Evolutionary conservation across 2,113 vertebrate genomes (phyloP).

Genomic region (Pseudolaguvia tuberculata): DNA sequence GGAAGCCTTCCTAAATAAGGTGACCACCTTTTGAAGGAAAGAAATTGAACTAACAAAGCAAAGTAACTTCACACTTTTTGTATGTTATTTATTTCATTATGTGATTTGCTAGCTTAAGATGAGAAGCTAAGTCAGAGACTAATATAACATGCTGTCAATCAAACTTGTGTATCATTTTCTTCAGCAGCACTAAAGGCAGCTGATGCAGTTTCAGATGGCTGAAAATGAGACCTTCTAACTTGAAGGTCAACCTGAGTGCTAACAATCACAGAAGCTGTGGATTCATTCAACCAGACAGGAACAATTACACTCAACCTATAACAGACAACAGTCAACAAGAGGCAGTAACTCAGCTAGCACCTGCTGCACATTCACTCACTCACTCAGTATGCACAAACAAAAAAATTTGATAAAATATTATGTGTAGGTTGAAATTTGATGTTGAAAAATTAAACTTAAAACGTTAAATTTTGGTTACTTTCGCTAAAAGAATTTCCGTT

Average conservation of each 20-base stretch:
- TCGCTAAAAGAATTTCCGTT: no score
- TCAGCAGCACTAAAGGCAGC: slow-evolving; percentile 13
- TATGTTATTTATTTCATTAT: background rate
- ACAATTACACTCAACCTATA: slow-evolving; percentile 8
- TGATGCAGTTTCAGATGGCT: background rate
- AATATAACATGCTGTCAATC: background rate
- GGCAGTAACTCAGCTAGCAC: slow-evolving; percentile 12
- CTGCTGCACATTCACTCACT: background rate
- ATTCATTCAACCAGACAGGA: slow-evolving; percentile 34
- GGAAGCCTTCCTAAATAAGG: no score
- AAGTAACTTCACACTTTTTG: background rate
- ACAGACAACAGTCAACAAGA: slow-evolving; percentile 1
- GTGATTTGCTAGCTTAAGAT: background rate
- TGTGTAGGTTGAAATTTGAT: background rate
- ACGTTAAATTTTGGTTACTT: no score
- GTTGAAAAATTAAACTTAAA: background rate
- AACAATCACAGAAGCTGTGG: slow-evolving; percentile 26
- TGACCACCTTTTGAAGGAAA: background rate
- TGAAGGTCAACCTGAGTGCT: slow-evolving; percentile 41
- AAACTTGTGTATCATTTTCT: slow-evolving; percentile 6
- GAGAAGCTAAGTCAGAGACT: background rate
- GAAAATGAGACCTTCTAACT: slow-evolving; percentile 11
- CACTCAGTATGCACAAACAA: background rate
- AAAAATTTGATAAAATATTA: background rate
- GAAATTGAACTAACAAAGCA: background rate